These are phyloP conservation scores for Vulpes lagopus DNA, from an alignment of 2,113 vertebrate genomes.

Conservation along the genomic window DNA sequence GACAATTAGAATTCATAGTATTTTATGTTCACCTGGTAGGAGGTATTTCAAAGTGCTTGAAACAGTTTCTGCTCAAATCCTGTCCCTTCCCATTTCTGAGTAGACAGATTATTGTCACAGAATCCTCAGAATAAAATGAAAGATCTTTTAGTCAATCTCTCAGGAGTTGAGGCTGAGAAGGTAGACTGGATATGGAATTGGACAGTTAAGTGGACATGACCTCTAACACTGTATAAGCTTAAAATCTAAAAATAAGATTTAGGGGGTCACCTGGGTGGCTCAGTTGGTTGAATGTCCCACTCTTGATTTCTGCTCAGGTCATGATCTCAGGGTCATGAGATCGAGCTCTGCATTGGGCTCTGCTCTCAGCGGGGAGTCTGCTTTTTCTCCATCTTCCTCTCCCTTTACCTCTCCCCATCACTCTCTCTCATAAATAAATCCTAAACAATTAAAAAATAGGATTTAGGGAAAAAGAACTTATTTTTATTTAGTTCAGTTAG, in stretches of 20 bases:
- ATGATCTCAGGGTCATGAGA: too few species aligned
- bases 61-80: background rate
- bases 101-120: background rate
- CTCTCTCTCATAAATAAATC: too few species aligned
- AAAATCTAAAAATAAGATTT: background rate
- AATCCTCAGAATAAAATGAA: background rate
- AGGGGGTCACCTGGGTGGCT: too few species aligned
- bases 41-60: background rate
- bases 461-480: background rate
- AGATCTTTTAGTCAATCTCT: background rate
- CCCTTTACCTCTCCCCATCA: too few species aligned
- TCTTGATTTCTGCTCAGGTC: too few species aligned
- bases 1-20: too few species aligned
- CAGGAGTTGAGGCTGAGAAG: background rate
- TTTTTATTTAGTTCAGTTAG: background rate
- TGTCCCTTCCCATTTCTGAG: background rate
- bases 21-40: background rate
- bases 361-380: too few species aligned
- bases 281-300: too few species aligned
- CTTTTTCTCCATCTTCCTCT: too few species aligned
- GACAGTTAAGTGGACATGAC: background rate
- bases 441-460: background rate
- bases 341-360: too few species aligned
- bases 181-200: background rate
- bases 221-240: background rate